phyloP scores from a whole-genome alignment of 2,888 invertebrate species.

The Ligdia adustata region DNA sequence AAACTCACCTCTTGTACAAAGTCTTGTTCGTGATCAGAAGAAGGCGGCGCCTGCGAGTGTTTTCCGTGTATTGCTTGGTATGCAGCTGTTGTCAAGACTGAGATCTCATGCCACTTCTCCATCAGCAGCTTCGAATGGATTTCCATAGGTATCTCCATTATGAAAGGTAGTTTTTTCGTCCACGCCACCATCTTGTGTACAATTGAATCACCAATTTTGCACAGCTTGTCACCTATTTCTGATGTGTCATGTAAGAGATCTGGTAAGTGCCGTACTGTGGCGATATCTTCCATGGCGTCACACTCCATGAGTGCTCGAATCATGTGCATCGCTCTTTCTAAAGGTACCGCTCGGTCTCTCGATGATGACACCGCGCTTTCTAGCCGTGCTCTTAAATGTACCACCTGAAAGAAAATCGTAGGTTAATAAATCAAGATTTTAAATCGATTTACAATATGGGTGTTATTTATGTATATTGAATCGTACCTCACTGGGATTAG shows the following conservation, averaged over 20 bases:
- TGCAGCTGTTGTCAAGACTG: constrained; percentile 96
- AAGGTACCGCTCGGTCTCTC: constrained; percentile 91
- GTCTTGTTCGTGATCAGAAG: constrained; percentile 87
- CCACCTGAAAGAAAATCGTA: constrained; percentile 74
- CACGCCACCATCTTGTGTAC: constrained; percentile 99
- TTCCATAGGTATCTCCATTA: constrained; percentile 97
- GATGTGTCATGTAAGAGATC: constrained; percentile 95
- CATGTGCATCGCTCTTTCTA: constrained; percentile 94
- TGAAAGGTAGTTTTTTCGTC: constrained; percentile 99
- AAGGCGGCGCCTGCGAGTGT: constrained; percentile 72
- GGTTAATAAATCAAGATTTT: not conserved
- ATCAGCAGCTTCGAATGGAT: constrained; percentile 97
- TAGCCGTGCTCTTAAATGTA: constrained; percentile 93
- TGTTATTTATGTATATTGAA: too few species aligned
- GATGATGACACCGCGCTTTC: constrained; percentile 95
- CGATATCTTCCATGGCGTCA: constrained; percentile 98
- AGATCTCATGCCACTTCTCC: constrained; percentile 98
- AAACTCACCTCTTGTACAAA: constrained; percentile 92
- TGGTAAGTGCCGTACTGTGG: constrained; percentile 95
- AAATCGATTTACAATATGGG: too few species aligned
- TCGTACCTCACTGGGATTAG: constrained; percentile 93
- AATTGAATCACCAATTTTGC: constrained; percentile 98
- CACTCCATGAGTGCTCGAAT: constrained; percentile 97
- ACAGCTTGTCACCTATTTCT: constrained; percentile 95
- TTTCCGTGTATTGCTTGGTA: constrained; percentile 95